These are phyloP conservation scores for Diachasma alloeum DNA, from an alignment of 1,140 invertebrate species.

Conservation along the genomic window DNA sequence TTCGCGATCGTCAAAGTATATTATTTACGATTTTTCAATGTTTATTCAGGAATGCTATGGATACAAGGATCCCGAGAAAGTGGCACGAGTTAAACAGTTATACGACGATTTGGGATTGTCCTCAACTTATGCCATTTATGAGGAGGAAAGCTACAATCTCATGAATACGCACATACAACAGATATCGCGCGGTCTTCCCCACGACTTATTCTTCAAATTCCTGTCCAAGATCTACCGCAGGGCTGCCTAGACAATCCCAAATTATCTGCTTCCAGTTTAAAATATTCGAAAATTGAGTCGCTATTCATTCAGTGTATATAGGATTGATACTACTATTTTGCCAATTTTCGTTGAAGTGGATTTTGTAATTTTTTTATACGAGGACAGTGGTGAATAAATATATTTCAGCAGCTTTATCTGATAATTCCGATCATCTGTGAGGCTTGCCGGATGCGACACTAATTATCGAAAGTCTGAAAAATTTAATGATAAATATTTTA, in stretches of 20 bases:
- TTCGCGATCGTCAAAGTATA: too few relatives aligned
- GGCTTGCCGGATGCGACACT: too few relatives aligned
- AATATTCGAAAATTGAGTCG: neutral
- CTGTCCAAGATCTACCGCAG: conserved; percentile 82
- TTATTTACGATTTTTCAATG: too few relatives aligned
- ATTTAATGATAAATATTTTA: too few relatives aligned
- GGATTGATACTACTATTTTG: neutral
- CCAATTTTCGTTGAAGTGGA: neutral
- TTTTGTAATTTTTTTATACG: neutral
- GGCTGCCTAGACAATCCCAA: conserved; percentile 58
- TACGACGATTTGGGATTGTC: conserved; percentile 83
- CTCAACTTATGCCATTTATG: conserved; percentile 82
- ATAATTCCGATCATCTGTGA: too few relatives aligned
- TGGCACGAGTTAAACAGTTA: conserved; percentile 78
- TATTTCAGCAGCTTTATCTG: neutral
- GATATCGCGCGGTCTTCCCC: conserved; percentile 82
- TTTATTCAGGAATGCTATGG: conserved; percentile 79
- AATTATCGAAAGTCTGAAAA: too few relatives aligned
- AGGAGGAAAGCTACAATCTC: conserved; percentile 85
- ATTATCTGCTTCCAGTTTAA: neutral
- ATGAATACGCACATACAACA: conserved; percentile 86
- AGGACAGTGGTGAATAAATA: neutral
- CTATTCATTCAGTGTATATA: neutral
- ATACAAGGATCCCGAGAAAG: conserved; percentile 71
- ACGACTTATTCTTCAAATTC: conserved; percentile 83